Evolutionary conservation across 2,113 vertebrate species (phyloP).

Genomic region (Zosterops borbonicus): DNA sequence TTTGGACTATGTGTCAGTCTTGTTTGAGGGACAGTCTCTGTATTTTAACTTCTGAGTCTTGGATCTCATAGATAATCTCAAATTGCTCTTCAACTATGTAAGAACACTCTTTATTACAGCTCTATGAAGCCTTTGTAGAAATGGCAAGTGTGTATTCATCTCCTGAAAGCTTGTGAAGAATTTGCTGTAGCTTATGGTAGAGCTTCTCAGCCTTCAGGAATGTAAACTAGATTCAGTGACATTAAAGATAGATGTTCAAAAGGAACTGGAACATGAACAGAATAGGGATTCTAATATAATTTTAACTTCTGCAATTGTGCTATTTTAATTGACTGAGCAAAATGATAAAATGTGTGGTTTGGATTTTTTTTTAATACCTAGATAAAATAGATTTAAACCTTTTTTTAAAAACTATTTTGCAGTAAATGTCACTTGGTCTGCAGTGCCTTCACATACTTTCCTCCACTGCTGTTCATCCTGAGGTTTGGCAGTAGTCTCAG

Average conservation of each 20-base stretch:
- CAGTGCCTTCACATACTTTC: neutral
- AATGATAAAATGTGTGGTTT: neutral
- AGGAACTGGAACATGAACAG: neutral
- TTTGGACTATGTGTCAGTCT: neutral
- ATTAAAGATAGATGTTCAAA: conserved; percentile 35
- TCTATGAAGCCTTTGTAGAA: conserved; percentile 36
- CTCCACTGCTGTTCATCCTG: neutral
- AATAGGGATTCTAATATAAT: neutral
- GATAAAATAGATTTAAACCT: neutral
- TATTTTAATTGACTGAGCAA: neutral
- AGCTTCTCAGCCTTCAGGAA: conserved; percentile 36
- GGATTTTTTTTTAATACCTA: neutral
- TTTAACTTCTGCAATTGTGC: neutral
- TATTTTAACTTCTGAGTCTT: neutral
- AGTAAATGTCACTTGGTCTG: neutral
- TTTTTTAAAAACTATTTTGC: neutral
- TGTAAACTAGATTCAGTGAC: conserved; percentile 50
- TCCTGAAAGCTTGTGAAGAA: conserved; percentile 49
- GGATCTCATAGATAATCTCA: neutral
- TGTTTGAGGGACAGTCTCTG: neutral
- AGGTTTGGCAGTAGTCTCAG: neutral
- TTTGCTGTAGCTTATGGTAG: conserved; percentile 36
- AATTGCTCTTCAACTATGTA: conserved; percentile 12
- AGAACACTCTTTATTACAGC: conserved; percentile 18
- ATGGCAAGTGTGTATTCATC: conserved; percentile 35